Base-by-base conservation (phyloP, 2,113 vertebrate species). In the Notarius quadriscutis region DNA sequence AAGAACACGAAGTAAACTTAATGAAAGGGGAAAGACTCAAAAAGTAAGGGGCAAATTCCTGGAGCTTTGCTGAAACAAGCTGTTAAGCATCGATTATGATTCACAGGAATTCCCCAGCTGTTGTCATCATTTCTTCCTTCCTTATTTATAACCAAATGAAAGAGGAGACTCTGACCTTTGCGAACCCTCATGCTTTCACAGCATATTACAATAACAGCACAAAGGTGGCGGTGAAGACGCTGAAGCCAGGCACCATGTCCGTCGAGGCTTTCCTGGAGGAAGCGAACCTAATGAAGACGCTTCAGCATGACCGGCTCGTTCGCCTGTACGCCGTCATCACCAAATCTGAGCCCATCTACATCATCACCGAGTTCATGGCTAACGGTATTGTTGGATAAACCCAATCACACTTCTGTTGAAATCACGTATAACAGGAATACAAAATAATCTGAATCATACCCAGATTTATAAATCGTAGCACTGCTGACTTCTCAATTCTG, bases 331-430 rank as follows among this genome's bases (percentile, higher is more conserved):
- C 97, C 0, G 98, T 99, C 9, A 94, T 99, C 90, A 98, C 97
- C 89, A 97, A 96, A 92, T 95, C 92, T 7, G 94, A 97, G n/a
- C 98, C 98, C 84, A 99, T 99, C 92, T 99, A 97, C 90, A 99
- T 99, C 92, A 97, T 99, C 95, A 98, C 98, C 0, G 97, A 99
- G 84, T 99, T 89, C 81, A 98, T 99, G 97, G 95, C 97, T 79
- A 98, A 99, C 55, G 98, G 98, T 99, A 90, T 18, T 8, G 5
- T 9, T 14, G 50, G 9, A 34, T 18, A 69, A 17, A 55, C 48
- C 22, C 34, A 20, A 30, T 41, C 30, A 41, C 41, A 22, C 69
- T 30, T 69, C 27, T 30, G 17, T 41, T 41, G 20, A 72, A 69
- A 72, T 41, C 30, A 41, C 18, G 11, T 50, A 75, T 25, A 5